Evolutionary conservation across 2,113 vertebrate genomes (phyloP), one percentile per base, ranked within the genome.

Genomic region (Sphaerodactylus townsendi): DNA sequence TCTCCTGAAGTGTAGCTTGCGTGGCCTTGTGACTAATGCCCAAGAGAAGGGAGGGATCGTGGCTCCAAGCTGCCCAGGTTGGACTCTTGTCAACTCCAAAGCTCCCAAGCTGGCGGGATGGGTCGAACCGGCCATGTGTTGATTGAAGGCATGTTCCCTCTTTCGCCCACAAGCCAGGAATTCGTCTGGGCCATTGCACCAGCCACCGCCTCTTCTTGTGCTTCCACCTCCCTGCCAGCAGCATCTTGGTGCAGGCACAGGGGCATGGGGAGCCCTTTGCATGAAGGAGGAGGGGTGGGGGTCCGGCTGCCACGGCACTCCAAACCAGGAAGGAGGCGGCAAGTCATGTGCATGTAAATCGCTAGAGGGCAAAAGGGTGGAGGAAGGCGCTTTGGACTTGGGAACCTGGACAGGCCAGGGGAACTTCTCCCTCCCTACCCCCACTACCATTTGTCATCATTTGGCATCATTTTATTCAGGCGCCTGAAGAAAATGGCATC

Each of bases 321-420:
- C 78, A 30, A 65, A 79, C 28, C 90, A 85, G 89, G 88, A 89
- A 89, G 78, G 19, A 50, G 44, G 65, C 44, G 0, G 56, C n/a
- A 33, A n/a, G 68, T 14, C 33, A 48, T 0, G 3, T 14, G 65
- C 30, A 2, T 64, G 41, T 17, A 10, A 37, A 65, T 44, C 11
- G 17, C 2, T 25, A 9, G 23, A 3, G 25, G 76, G 25, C 33
- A 10, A 33, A 10, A n/a, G 25, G n/a, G 30, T 21, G 19, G 39
- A 19, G 39, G 14, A 19, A 21, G 30, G 28, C 11, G 19, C 33
- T 25, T 65, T 3, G 2, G 50, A 15, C 50, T 53, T 11, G 50
- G 50, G 50, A 53, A 2, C 50, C 13, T 15, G 50, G 14, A 14
- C 13, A 15, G 53, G 53, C 53, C 21, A 21, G 53, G 53, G 53